These are phyloP conservation scores for Erynnis tages DNA, from an alignment of 2,888 invertebrate genomes.

Conservation along the genomic window DNA sequence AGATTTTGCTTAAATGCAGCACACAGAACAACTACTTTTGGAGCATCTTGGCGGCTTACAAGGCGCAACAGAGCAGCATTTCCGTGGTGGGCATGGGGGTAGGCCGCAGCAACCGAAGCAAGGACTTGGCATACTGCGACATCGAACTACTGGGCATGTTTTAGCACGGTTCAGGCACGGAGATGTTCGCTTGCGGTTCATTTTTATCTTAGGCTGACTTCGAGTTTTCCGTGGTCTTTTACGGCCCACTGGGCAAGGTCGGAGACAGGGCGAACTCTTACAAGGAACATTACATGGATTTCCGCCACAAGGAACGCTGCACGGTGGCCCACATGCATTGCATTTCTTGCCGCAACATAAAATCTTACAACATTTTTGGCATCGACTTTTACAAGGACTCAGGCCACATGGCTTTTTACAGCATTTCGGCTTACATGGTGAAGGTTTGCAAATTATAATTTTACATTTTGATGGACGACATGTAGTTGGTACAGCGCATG, in stretches of 20 bases:
- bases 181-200: slow-evolving; percentile 54
- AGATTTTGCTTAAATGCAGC: slow-evolving; percentile 14
- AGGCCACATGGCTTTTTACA: slow-evolving; percentile 37
- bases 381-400: neutral
- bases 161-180: slow-evolving; percentile 62
- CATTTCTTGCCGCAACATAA: slow-evolving; percentile 37
- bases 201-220: slow-evolving; percentile 56
- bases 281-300: slow-evolving; percentile 45
- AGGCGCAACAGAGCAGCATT: slow-evolving; percentile 42
- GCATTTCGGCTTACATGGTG: slow-evolving; percentile 46
- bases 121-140: slow-evolving; percentile 56
- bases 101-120: slow-evolving; percentile 41
- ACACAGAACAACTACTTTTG: slow-evolving; percentile 31
- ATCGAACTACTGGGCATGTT: slow-evolving; percentile 55
- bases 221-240: slow-evolving; percentile 47
- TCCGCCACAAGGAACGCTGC: slow-evolving; percentile 34
- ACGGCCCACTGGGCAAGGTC: slow-evolving; percentile 58
- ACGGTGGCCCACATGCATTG: slow-evolving; percentile 35
- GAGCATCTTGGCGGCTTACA: slow-evolving; percentile 41
- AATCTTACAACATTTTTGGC: slow-evolving; percentile 36
- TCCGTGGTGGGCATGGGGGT: slow-evolving; percentile 44
- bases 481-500: slow-evolving; percentile 37
- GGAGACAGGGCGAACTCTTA: slow-evolving; percentile 56
- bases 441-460: slow-evolving; percentile 50
- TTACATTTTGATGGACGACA: slow-evolving; percentile 56